Evolutionary conservation across 2,113 vertebrate genomes (phyloP).

Genomic region (Jaculus jaculus): DNA sequence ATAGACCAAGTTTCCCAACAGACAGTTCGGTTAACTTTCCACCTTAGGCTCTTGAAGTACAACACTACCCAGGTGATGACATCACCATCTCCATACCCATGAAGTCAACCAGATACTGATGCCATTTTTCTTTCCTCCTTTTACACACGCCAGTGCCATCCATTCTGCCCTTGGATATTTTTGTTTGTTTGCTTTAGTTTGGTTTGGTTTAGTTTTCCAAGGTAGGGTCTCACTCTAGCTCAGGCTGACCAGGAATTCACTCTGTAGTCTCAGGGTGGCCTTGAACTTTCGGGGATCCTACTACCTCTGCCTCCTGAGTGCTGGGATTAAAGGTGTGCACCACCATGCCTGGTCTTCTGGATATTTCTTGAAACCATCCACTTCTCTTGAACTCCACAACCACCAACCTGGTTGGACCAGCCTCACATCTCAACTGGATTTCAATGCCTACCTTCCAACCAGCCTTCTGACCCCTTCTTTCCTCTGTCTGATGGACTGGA

Average conservation of each 20-base stretch:
- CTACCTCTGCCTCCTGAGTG: too few species aligned
- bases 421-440: not conserved
- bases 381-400: not conserved
- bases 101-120: not conserved
- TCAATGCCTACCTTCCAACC: not conserved
- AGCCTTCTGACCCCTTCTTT: not conserved
- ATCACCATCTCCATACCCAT: not conserved
- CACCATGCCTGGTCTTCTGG: too few species aligned
- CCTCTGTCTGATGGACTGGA: not conserved
- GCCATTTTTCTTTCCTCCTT: not conserved
- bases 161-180: too few species aligned
- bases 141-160: not conserved
- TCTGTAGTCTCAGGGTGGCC: too few species aligned
- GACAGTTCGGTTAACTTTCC: too few species aligned
- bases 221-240: too few species aligned
- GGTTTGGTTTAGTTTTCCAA: too few species aligned
- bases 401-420: not conserved
- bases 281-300: too few species aligned
- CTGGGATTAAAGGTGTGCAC: too few species aligned
- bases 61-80: not conserved
- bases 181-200: too few species aligned
- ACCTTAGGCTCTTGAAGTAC: not conserved
- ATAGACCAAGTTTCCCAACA: not conserved
- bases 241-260: too few species aligned
- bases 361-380: not conserved